Conservation (phyloP, 2,797 vertebrate genomes). For the Macroramphosus scolopax region DNA sequence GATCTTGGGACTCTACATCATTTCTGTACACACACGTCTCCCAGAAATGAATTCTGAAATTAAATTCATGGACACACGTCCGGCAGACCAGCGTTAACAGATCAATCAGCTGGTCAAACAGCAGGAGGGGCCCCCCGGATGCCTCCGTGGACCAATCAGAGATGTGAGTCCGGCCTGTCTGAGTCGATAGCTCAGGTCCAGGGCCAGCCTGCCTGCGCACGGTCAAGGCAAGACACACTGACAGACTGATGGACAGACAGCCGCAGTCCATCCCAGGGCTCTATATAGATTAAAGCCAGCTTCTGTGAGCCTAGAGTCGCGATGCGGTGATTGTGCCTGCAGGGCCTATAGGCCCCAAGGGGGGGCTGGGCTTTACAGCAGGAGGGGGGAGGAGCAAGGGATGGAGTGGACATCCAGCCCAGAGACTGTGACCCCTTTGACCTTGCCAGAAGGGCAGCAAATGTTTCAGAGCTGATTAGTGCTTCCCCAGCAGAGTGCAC, state of each 20-base stretch:
- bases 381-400: conserved; percentile 53
- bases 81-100: conserved; percentile 69
- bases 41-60: conserved; percentile 77
- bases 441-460: conserved; percentile 85
- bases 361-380: conserved; percentile 62
- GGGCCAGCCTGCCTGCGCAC: conserved; percentile 42
- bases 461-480: conserved; percentile 83
- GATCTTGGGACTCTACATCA: conserved; percentile 66
- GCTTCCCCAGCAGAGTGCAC: conserved; percentile 61
- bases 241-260: conserved; percentile 69
- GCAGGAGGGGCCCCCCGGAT: conserved; percentile 44
- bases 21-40: conserved; percentile 67
- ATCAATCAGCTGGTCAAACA: conserved; percentile 80
- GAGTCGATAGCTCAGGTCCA: conserved; percentile 58
- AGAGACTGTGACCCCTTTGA: conserved; percentile 78
- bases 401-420: conserved; percentile 77
- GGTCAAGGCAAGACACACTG: conserved; percentile 60
- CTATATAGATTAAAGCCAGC: conserved; percentile 70
- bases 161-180: conserved; percentile 29
- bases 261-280: conserved; percentile 65
- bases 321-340: conserved; percentile 77
- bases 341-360: conserved; percentile 67
- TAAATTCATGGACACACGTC: conserved; percentile 79
- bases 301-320: conserved; percentile 67
- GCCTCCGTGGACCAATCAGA: conserved; percentile 65